phyloP scores from a whole-genome alignment of 2,113 vertebrate species.

The Protobothrops flavoviridis region DNA sequence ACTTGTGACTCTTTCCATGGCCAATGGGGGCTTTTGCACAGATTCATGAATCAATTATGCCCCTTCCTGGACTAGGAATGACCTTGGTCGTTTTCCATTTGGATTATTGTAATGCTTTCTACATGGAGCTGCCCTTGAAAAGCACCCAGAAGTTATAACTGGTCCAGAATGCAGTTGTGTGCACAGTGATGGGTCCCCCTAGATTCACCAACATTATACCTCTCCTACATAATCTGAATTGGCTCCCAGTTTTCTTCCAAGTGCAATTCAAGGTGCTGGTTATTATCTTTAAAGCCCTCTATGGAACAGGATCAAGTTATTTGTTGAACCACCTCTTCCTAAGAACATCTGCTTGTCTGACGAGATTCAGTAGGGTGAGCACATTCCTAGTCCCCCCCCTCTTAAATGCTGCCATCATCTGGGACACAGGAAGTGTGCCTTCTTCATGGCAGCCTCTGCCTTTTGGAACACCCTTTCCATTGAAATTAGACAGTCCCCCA shows the following conservation, averaged over 20 bases:
- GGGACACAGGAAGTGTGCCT: neutral
- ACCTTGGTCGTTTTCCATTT: neutral
- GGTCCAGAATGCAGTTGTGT: neutral
- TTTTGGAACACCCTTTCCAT: neutral
- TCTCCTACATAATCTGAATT: neutral
- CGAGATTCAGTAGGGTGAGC: neutral
- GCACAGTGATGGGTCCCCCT: neutral
- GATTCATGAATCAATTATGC: neutral
- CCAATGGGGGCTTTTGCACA: neutral
- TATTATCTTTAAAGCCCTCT: neutral
- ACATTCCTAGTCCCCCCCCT: neutral
- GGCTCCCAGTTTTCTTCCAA: neutral
- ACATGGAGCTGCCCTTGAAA: neutral
- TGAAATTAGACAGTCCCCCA: neutral
- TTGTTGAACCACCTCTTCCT: neutral
- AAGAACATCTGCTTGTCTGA: neutral
- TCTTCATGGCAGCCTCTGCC: neutral
- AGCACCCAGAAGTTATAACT: neutral
- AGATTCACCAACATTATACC: neutral
- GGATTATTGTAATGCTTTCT: neutral
- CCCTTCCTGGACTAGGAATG: neutral
- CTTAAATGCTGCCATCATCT: neutral
- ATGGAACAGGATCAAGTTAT: neutral
- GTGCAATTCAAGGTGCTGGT: neutral
- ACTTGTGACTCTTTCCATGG: neutral